Evolutionary conservation across 2,888 invertebrate genomes (phyloP), one percentile per base, ranked within the genome.

Genomic region (Catocala nupta): DNA sequence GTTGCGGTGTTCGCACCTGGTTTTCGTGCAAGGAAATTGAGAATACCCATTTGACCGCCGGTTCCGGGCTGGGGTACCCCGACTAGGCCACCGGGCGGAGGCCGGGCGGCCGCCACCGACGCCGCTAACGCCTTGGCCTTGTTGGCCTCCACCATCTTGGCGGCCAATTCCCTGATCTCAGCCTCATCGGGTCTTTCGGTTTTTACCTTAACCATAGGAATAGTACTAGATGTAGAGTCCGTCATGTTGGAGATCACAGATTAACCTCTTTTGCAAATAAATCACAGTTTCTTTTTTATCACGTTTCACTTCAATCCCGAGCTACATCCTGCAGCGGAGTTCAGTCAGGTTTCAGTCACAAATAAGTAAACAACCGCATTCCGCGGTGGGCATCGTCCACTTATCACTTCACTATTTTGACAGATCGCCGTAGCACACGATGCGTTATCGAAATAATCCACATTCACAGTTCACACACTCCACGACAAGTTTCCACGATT

Each of bases 101-200:
- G 90, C 72, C 94, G 94, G 54, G 93, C 87, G 81, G 91, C 95
- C 80, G 95, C 95, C 69, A 90, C 93, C 44, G 94, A 90, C 34
- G 92, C 89, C 72, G 92, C 88, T 80, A 91, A 72, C 55, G 95
- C 93, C 68, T 95, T 95, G 77, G 96, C 96, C 89, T 96, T 96
- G 88, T 97, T 96, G 65, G 96, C 96, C 92, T 98, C 97, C 90
- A 96, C 96, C 96, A 98, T 96, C 92, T 97, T 97, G 81, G 97
- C 97, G 75, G 98, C 98, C 93, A 98, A 86, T 90, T 97, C 97
- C 83, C 96, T 95, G 85, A 98, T 98, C 94, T 98, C 98, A 77
- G 97, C 97, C 89, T 98, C 98, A 95, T 98, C 97, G 71, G 96
- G 96, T 88, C 96, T 95, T 91, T 97, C 97, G 77, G 96, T 95